Conservation (phyloP, 2,888 invertebrate genomes). For the Ypsolopha sequella region DNA sequence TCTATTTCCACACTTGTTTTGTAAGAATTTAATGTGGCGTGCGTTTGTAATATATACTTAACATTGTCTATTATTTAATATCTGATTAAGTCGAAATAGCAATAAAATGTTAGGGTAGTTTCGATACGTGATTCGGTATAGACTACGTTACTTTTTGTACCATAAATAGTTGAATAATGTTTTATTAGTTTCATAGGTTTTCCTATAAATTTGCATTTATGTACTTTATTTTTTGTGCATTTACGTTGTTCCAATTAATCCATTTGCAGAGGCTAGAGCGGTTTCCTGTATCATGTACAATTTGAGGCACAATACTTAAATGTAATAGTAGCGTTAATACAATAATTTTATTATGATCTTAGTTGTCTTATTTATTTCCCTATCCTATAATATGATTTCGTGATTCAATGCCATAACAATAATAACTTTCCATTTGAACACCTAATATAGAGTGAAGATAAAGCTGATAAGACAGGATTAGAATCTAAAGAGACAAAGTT, state of each 20-base stretch:
- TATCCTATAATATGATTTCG: background rate
- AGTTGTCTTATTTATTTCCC: background rate
- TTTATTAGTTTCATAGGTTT: background rate
- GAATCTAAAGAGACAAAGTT: too few species aligned
- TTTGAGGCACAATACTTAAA: slow-evolving; percentile 46
- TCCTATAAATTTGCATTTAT: slow-evolving; percentile 1
- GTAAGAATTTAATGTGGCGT: slow-evolving; percentile 5
- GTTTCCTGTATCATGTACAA: background rate
- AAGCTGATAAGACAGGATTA: too few species aligned
- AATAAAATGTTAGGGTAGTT: background rate
- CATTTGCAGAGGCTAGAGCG: background rate
- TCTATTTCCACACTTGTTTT: slow-evolving; percentile 5
- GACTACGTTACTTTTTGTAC: background rate
- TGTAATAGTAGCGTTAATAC: slow-evolving; percentile 20
- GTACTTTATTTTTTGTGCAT: slow-evolving; percentile 1
- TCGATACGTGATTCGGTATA: background rate
- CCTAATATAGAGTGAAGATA: too few species aligned
- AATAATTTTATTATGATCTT: slow-evolving; percentile 6
- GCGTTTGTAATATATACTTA: slow-evolving; percentile 6
- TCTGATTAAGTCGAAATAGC: background rate
- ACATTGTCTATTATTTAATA: background rate
- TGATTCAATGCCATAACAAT: background rate
- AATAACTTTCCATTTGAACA: too few species aligned
- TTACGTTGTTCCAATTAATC: background rate
- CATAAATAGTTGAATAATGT: background rate